Percentiles rank a stretch among this genome's conserved stretches.
These are phyloP conservation scores for Drosophila arizonae DNA, from an alignment of 1,140 invertebrate species.

Conservation along the genomic window DNA sequence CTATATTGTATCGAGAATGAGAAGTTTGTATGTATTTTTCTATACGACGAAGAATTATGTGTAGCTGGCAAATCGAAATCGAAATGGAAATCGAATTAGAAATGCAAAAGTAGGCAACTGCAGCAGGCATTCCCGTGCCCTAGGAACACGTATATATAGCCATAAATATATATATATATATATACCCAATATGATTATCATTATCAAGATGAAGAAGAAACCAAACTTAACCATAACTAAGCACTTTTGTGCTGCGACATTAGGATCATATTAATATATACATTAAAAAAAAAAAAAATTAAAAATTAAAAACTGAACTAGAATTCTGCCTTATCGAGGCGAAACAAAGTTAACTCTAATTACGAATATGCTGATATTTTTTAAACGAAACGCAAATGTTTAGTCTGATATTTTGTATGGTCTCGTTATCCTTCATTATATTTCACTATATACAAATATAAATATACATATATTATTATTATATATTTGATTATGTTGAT, in stretches of 20 bases:
- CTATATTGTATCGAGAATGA: constrained; percentile 12
- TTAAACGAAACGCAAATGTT: constrained; percentile 27
- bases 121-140: constrained; percentile 62
- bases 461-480: neutral
- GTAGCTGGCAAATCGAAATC: constrained; percentile 17
- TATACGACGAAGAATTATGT: constrained; percentile 13
- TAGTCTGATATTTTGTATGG: constrained; percentile 49
- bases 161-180: constrained; percentile 12
- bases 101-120: constrained; percentile 9
- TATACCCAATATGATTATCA: constrained; percentile 20
- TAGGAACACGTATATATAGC: constrained; percentile 30
- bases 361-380: constrained; percentile 50
- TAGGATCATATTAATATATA: constrained; percentile 5
- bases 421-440: constrained; percentile 6
- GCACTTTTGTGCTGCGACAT: constrained; percentile 61
- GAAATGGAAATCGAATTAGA: neutral
- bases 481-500: constrained; percentile 17
- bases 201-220: constrained; percentile 9
- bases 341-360: constrained; percentile 53
- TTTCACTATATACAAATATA: constrained; percentile 12
- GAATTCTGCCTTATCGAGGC: constrained; percentile 20
- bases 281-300: neutral
- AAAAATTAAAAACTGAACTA: constrained; percentile 7
- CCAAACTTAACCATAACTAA: constrained; percentile 43
- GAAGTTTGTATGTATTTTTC: constrained; percentile 48